Conservation (phyloP, 2,113 vertebrate species). For the Rynchops niger region DNA sequence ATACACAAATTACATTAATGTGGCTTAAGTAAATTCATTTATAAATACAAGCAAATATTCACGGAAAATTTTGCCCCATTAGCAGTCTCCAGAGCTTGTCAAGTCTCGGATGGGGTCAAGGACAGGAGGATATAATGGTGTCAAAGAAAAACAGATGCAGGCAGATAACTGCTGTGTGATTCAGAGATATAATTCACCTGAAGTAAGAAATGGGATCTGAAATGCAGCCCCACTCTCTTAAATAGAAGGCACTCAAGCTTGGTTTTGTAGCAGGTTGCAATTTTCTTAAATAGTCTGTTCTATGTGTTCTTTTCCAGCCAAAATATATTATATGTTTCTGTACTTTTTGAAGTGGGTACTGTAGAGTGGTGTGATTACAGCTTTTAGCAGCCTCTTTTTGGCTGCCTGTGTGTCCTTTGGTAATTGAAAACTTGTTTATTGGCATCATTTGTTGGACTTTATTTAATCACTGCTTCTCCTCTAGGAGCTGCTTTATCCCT, state of each 20-base stretch:
- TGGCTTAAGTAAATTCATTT: slow-evolving; percentile 35
- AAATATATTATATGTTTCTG: slow-evolving; percentile 32
- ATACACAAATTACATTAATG: slow-evolving; percentile 5
- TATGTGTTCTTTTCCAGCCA: slow-evolving; percentile 44
- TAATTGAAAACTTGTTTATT: slow-evolving; percentile 66
- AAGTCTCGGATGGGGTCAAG: slow-evolving; percentile 38
- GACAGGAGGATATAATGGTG: slow-evolving; percentile 15
- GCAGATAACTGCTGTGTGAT: slow-evolving; percentile 21
- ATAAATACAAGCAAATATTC: slow-evolving; percentile 38
- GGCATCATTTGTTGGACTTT: slow-evolving; percentile 44
- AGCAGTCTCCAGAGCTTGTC: neutral
- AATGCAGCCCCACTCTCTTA: slow-evolving; percentile 45
- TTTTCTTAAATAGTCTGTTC: slow-evolving; percentile 69
- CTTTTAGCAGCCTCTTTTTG: slow-evolving; percentile 61
- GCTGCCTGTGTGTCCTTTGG: slow-evolving; percentile 41
- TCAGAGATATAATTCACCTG: slow-evolving; percentile 61
- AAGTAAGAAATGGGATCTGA: slow-evolving; percentile 50
- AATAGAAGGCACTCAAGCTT: slow-evolving; percentile 58
- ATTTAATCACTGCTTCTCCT: slow-evolving; percentile 52
- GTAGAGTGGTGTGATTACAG: slow-evolving; percentile 61
- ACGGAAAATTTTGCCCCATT: slow-evolving; percentile 20
- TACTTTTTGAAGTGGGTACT: slow-evolving; percentile 29
- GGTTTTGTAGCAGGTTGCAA: slow-evolving; percentile 69
- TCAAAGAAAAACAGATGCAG: slow-evolving; percentile 45
- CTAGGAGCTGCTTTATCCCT: slow-evolving; percentile 42